Conservation (phyloP, 2,797 vertebrate species). For the Poliocrania exsul region DNA sequence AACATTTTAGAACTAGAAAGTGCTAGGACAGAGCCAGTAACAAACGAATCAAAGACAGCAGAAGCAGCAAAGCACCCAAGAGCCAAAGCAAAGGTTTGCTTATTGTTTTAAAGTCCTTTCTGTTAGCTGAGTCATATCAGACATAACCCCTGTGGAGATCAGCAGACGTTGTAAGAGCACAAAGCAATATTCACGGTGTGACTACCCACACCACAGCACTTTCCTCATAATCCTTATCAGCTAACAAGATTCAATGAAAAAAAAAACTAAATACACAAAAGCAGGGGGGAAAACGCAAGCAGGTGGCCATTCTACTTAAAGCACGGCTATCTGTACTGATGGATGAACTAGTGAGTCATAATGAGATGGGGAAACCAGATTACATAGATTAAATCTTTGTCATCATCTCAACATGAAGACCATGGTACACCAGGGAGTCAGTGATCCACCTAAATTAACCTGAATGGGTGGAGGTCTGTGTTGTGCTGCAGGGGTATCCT, state of each 20-base stretch:
- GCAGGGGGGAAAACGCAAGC: neutral
- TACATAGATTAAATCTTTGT: neutral
- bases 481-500: neutral
- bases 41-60: neutral
- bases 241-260: neutral
- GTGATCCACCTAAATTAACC: neutral
- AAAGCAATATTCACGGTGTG: neutral
- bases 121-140: slow-evolving; percentile 22
- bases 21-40: neutral
- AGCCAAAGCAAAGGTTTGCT: neutral
- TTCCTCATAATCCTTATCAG: neutral
- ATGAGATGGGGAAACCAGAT: neutral
- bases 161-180: neutral
- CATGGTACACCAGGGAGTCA: neutral
- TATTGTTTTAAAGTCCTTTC: neutral
- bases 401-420: neutral
- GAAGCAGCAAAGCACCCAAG: neutral
- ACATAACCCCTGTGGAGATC: neutral
- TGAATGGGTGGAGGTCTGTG: neutral
- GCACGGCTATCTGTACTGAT: neutral
- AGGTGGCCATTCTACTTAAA: neutral
- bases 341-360: neutral
- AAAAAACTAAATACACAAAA: neutral
- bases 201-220: neutral
- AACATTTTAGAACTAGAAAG: neutral